Evolutionary conservation across 1,140 invertebrate genomes (phyloP), one percentile per base, ranked within the genome.

Genomic region (Arion vulgaris): DNA sequence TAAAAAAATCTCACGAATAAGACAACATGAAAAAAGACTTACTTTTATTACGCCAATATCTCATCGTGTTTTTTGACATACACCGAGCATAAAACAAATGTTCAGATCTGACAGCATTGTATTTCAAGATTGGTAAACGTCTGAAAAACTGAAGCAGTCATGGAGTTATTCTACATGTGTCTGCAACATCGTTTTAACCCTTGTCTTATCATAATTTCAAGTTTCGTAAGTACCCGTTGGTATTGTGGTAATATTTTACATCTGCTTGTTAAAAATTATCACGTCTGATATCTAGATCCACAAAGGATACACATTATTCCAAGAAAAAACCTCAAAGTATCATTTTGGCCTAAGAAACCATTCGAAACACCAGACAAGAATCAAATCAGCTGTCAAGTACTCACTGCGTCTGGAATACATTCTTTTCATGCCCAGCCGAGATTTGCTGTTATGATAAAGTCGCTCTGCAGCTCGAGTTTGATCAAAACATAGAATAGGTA

Each of bases 31-130:
- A 66, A 23, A 62, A 32, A 49, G 13, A 80, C 78, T 80, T 81
- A 81, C 80, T 53, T 74, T 74, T 81, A 28, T 68, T 38, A 49
- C 80, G 80, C 68, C 69, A 81, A 36, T 53, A 49, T 57, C 80
- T 17, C 80, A 81, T 80, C 5, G 78, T 36, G 68, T 80, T 80
- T 71, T 80, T 80, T 49, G 78, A 80, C 78, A 80, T 80, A 71
- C 78, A 80, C 34, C 78, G 34, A 26, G 41, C 39, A 80, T 80
- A 80, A 80, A 80, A 71, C n/a, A 80, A 71, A 32, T 80, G 36
- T n/a, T 51, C 45, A 51, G 62, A 71, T 72, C 78, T 80, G 41
- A 69, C 19, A 49, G 36, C 36, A 80, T 53, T 45, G 39, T 38
- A 51, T 39, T 45, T 71, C 53, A 80, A 80, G 26, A 71, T 34